Evolutionary conservation across 2,113 vertebrate genomes (phyloP), one percentile per base, ranked within the genome.

Genomic region (Erpornis zantholeuca): DNA sequence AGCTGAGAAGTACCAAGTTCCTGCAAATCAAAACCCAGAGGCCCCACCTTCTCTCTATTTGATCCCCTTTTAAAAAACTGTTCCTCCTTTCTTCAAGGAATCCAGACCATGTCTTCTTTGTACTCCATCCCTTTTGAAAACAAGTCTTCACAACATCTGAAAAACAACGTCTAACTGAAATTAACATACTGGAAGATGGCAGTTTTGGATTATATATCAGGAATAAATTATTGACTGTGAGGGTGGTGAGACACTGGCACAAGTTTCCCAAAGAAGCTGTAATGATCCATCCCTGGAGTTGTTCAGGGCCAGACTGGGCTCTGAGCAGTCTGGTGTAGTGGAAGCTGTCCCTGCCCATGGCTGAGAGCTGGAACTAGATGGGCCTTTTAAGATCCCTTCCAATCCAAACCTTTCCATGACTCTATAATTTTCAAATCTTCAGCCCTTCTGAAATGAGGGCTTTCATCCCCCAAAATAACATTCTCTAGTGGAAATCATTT

Each of bases 81-180:
- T 69, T 65, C 11, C 9, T 66, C 38, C 35, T 75, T 68, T 36
- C 60, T 78, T 44, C 36, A n/a, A 82, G 12, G 18, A 68, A 27
- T 29, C 22, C 20, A 25, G 4, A 42, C 25, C 11, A 61, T 50
- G 8, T n/a, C 17, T 40, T 65, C n/a, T 72, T 81, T 69, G 12
- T 29, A 17, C 17, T 42, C 61, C 13, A 29, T 9, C 22, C 10
- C 9, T 73, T 65, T 53, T n/a, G 22, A 50, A 83, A 69, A 15
- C 0, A 0, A 52, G 21, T 65, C 65, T 52, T 79, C 5, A 1
- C 7, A 64, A 64, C 12, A 19, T 80, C 49, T 72, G 44, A 45
- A 45, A 76, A 90, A 31, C 14, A 88, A 53, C 9, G 54, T 86
- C 60, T 80, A 44, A 33, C 3, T 57, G 31, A 81, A 90, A 66